Evolutionary conservation across 1,140 invertebrate species (phyloP).

Genomic region (Temnothorax longispinosus): DNA sequence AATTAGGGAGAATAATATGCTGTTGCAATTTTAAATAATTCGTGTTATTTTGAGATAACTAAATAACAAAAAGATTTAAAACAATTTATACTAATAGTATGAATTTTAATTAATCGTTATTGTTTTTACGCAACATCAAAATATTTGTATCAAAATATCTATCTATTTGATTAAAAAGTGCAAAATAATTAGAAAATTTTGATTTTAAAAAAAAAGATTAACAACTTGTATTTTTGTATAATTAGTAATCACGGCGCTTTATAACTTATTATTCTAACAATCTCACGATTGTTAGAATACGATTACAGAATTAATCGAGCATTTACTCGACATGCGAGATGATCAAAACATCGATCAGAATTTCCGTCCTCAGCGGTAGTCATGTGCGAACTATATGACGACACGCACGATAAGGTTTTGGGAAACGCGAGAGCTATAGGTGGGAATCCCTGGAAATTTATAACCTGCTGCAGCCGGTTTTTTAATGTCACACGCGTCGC

Average conservation of each 20-base stretch:
- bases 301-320: neutral
- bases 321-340: neutral
- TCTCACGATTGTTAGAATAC: neutral
- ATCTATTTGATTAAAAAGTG: neutral
- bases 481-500: conserved; percentile 51
- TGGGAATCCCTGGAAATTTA: conserved; percentile 41
- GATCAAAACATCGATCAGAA: neutral
- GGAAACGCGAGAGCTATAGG: neutral
- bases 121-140: neutral
- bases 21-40: neutral
- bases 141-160: neutral
- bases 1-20: neutral
- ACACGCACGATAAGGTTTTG: conserved; percentile 23
- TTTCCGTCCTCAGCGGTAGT: neutral
- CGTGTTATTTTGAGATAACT: conserved; percentile 6
- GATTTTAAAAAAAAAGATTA: neutral
- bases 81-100: neutral
- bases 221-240: neutral
- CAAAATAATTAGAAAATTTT: neutral
- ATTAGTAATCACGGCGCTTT: neutral
- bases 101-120: neutral
- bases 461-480: conserved; percentile 37
- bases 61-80: conserved; percentile 6
- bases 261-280: neutral
- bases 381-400: neutral